These are phyloP conservation scores for Caenorhabditis sp. DNA, from an alignment of 2,888 invertebrate species.

Conservation along the genomic window DNA sequence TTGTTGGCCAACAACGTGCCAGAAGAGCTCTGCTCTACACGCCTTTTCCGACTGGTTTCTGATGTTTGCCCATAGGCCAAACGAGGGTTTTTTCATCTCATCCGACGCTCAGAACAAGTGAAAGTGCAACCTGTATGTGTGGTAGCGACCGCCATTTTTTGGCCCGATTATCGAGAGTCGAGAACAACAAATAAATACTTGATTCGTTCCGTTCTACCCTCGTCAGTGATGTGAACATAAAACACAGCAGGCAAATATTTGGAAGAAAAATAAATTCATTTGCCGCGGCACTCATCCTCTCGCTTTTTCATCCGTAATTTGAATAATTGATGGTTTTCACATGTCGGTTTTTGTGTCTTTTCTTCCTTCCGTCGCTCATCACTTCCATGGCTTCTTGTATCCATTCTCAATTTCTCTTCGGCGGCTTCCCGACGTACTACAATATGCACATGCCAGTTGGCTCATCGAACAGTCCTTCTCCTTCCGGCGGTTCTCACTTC, in stretches of 20 bases:
- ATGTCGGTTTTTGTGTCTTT: background rate
- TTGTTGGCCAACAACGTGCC: background rate
- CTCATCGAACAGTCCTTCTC: too few relatives aligned
- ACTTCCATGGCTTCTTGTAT: background rate
- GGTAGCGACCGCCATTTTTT: background rate
- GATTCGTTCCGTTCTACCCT: background rate
- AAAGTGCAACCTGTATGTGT: constrained; percentile 13
- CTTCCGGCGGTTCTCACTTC: constrained; percentile 6
- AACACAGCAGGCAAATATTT: constrained; percentile 29
- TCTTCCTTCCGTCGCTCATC: background rate
- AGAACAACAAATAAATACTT: constrained; percentile 29
- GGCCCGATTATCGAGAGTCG: constrained; percentile 16
- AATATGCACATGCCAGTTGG: constrained; percentile 12
- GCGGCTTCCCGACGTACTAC: constrained; percentile 26
- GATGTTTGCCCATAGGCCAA: constrained; percentile 11
- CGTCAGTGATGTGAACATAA: background rate
- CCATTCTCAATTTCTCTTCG: background rate
- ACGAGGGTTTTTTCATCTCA: background rate
- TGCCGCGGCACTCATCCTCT: background rate
- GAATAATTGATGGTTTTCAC: constrained; percentile 44
- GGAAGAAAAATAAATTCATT: background rate
- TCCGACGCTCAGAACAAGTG: constrained; percentile 10
- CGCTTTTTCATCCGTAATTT: constrained; percentile 14
- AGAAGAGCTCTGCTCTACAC: background rate
- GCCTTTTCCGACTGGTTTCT: constrained; percentile 12